These are phyloP conservation scores for Neomorphus geoffroyi DNA, from an alignment of 2,797 vertebrate genomes.

Conservation along the genomic window DNA sequence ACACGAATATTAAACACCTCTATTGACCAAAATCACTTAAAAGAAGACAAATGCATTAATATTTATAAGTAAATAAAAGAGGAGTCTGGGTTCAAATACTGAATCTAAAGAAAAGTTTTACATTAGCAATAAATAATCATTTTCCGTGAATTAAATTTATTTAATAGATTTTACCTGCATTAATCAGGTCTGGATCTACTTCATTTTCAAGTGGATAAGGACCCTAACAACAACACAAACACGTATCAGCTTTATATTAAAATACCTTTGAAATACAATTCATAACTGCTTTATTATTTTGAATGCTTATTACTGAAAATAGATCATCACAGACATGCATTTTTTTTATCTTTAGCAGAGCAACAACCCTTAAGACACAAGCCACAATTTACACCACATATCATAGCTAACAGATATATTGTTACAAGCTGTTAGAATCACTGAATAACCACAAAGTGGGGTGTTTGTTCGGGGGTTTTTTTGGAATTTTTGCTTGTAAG, in stretches of 20 bases:
- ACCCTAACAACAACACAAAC: conserved; percentile 79
- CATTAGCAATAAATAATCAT: not conserved
- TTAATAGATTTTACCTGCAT: conserved; percentile 86
- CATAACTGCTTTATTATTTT: not conserved
- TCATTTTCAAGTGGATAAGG: conserved; percentile 90
- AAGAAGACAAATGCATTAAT: not conserved
- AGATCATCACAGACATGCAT: not conserved
- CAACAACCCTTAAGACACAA: not conserved
- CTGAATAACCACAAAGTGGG: fast-evolving
- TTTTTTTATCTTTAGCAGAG: not conserved
- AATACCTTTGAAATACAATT: not conserved
- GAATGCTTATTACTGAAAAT: not conserved
- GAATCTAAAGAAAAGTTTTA: not conserved
- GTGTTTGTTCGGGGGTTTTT: not conserved
- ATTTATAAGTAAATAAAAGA: not conserved
- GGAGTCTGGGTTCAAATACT: not conserved
- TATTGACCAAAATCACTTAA: not conserved
- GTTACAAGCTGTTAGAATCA: not conserved
- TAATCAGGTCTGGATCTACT: conserved; percentile 96
- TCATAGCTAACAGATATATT: not conserved
- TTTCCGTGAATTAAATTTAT: not conserved
- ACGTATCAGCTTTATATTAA: not conserved
- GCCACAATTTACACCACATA: not conserved
- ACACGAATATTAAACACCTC: not conserved
- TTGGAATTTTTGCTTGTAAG: not conserved